These are phyloP conservation scores for Nyctibius bracteatus DNA, from an alignment of 2,113 vertebrate genomes.

Conservation along the genomic window DNA sequence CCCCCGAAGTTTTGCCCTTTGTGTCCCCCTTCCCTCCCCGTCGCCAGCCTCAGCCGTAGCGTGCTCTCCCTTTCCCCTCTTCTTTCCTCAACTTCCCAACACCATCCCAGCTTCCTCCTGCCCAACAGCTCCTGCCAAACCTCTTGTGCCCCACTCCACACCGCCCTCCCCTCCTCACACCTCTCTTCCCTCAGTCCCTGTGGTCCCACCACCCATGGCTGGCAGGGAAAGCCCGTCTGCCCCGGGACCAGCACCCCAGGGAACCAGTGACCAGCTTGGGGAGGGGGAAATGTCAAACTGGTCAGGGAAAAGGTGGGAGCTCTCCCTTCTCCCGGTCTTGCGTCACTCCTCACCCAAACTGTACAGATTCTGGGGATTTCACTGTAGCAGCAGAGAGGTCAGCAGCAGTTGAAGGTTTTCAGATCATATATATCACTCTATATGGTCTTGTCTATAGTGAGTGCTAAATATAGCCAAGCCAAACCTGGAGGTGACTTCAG, in stretches of 20 bases:
- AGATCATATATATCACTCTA: slow-evolving; percentile 38
- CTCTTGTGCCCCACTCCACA: accelerated
- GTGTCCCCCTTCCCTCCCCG: not conserved
- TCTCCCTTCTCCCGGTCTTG: not conserved
- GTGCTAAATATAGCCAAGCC: slow-evolving; percentile 42
- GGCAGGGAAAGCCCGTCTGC: not conserved
- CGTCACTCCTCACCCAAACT: not conserved
- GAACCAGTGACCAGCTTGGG: not conserved
- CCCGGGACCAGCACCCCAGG: not conserved
- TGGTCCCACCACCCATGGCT: not conserved
- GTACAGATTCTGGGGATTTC: not conserved
- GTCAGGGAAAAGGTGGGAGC: not conserved
- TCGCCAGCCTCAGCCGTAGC: not conserved
- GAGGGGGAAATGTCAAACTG: not conserved
- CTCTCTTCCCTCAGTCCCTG: not conserved
- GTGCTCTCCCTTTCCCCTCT: not conserved
- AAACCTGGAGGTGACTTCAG: slow-evolving; percentile 56
- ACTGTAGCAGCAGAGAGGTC: slow-evolving; percentile 3
- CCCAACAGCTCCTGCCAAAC: not conserved
- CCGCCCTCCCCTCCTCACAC: not conserved
- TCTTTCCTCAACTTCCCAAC: not conserved
- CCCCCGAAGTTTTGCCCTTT: not conserved
- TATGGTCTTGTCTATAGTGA: slow-evolving; percentile 37
- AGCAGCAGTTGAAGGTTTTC: slow-evolving; percentile 52
- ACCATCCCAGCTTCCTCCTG: not conserved